Percentiles rank a stretch among this genome's conserved stretches.
These are phyloP conservation scores for Dione vanillae DNA, from an alignment of 2,888 invertebrate genomes.

Conservation along the genomic window DNA sequence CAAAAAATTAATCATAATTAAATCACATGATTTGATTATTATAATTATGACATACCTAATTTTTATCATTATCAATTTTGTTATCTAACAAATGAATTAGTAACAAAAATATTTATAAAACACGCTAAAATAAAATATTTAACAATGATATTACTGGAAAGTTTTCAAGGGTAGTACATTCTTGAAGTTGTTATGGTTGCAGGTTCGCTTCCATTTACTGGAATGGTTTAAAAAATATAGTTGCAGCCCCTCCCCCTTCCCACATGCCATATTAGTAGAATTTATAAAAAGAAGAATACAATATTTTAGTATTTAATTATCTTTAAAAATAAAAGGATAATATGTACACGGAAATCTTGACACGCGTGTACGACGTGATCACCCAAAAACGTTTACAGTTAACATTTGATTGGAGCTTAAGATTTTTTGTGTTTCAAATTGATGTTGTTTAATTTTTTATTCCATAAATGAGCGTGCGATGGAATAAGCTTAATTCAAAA, in stretches of 20 bases:
- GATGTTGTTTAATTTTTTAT: neutral
- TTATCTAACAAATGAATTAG: constrained; percentile 10
- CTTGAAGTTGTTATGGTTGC: too few species aligned
- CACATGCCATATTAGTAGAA: too few species aligned
- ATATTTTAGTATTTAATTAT: neutral
- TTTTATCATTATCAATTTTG: constrained; percentile 31
- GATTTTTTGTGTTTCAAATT: neutral
- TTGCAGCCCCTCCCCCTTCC: too few species aligned
- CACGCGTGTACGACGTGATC: neutral
- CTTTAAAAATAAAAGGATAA: constrained; percentile 3
- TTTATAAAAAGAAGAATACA: neutral
- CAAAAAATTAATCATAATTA: constrained; percentile 25
- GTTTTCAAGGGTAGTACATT: too few species aligned
- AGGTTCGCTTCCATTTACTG: too few species aligned
- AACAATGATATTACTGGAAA: too few species aligned
- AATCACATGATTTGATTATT: constrained; percentile 43
- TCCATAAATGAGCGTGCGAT: too few species aligned
- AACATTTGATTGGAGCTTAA: neutral
- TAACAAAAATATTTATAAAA: neutral
- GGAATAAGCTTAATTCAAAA: too few species aligned
- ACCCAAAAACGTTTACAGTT: neutral
- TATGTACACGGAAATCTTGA: neutral
- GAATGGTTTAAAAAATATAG: too few species aligned
- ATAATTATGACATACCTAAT: constrained; percentile 50
- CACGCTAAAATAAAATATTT: too few species aligned